phyloP scores from a whole-genome alignment of 2,888 invertebrate species.

The Coenonympha glycerion region DNA sequence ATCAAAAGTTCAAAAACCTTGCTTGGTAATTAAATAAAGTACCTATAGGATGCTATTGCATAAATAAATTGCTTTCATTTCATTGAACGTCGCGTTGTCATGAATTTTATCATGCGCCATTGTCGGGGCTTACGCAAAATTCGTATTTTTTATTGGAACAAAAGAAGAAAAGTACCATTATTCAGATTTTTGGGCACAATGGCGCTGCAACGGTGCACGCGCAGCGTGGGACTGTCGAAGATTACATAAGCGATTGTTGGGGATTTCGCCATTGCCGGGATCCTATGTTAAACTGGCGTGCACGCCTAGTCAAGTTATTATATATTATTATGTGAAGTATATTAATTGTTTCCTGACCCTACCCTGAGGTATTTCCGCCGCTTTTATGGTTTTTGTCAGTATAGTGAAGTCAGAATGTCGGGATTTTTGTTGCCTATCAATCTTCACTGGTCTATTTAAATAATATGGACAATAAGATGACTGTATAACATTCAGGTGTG shows the following conservation, averaged over 20 bases:
- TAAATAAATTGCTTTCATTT: constrained; percentile 13
- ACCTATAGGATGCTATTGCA: no score
- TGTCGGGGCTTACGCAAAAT: constrained; percentile 57
- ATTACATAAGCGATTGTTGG: constrained; percentile 61
- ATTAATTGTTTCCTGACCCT: constrained; percentile 61
- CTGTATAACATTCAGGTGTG: neutral
- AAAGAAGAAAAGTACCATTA: constrained; percentile 65
- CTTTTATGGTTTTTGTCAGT: constrained; percentile 6
- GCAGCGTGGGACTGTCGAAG: constrained; percentile 72
- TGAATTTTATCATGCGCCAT: constrained; percentile 47
- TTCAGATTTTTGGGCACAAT: constrained; percentile 66
- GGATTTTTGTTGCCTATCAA: constrained; percentile 2
- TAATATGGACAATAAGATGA: neutral
- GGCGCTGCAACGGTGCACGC: constrained; percentile 58
- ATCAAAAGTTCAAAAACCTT: no score
- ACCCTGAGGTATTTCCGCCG: constrained; percentile 29
- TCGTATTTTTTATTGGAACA: constrained; percentile 63
- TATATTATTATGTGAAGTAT: constrained; percentile 47
- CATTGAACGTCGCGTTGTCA: constrained; percentile 29
- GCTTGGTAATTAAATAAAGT: no score
- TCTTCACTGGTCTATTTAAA: constrained; percentile 9
- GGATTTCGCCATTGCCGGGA: constrained; percentile 60
- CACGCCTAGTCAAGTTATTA: constrained; percentile 60
- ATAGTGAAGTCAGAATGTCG: neutral
- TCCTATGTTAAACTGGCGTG: constrained; percentile 48